phyloP scores from a whole-genome alignment of 2,797 vertebrate genomes.

The Nothura maculosa region DNA sequence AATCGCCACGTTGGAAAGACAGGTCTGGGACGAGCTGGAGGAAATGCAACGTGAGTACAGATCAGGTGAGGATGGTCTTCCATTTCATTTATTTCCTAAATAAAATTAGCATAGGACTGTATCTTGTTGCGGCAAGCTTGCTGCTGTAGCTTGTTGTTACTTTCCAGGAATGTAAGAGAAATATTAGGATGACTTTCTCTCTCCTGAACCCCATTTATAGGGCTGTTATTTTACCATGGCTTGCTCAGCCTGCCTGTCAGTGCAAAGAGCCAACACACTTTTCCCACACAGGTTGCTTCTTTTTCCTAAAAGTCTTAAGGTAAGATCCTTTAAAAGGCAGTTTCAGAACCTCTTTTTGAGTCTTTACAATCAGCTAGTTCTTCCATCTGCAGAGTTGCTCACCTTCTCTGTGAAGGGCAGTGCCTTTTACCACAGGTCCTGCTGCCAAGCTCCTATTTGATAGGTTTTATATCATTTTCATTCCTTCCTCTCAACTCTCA shows the following conservation, averaged over 20 bases:
- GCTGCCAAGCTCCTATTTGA: not conserved
- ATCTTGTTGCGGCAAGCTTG: not conserved
- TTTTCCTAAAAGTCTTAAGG: not conserved
- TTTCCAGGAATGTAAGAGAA: not conserved
- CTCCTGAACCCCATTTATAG: rapidly evolving
- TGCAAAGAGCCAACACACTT: not conserved
- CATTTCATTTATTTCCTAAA: not conserved
- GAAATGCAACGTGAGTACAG: constrained; percentile 87
- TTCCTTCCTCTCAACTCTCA: not conserved
- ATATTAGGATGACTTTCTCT: not conserved
- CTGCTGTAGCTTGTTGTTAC: too few species aligned
- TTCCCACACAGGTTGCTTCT: not conserved
- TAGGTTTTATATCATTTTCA: not conserved
- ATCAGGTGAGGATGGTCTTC: constrained; percentile 79
- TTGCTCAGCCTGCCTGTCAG: not conserved
- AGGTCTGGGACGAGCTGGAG: constrained; percentile 84
- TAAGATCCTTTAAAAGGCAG: not conserved
- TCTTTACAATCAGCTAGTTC: not conserved
- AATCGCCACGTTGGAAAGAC: constrained; percentile 80
- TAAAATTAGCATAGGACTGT: not conserved
- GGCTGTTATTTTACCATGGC: not conserved
- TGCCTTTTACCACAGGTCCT: not conserved
- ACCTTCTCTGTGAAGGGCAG: not conserved
- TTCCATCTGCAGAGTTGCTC: too few species aligned
- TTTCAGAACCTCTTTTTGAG: not conserved